Evolutionary conservation across 2,797 vertebrate genomes (phyloP).

Genomic region (Rhinogobio ventralis): DNA sequence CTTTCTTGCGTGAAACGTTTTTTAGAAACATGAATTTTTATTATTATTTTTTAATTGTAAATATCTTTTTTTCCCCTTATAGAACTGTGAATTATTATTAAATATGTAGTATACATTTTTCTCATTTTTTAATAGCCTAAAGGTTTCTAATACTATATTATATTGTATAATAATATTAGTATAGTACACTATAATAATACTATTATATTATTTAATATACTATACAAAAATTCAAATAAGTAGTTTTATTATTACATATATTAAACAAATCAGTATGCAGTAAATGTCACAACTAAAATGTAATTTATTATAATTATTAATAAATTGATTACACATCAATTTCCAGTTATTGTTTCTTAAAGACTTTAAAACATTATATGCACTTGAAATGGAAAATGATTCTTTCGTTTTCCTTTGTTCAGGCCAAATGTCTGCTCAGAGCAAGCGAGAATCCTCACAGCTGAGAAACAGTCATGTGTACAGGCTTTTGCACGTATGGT

Average conservation of each 20-base stretch:
- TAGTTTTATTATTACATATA: not conserved
- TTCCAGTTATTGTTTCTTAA: not conserved
- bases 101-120: not conserved
- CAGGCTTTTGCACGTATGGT: conserved; percentile 66
- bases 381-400: not conserved
- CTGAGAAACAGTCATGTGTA: conserved; percentile 72
- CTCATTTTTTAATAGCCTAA: not conserved
- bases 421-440: conserved; percentile 81
- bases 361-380: not conserved
- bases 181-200: no score
- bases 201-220: not conserved
- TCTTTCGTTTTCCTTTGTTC: not conserved
- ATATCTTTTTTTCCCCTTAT: not conserved
- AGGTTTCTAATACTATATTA: not conserved
- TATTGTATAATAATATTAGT: not conserved
- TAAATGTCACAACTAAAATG: not conserved
- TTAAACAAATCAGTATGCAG: not conserved
- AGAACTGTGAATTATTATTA: not conserved
- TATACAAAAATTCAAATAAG: not conserved
- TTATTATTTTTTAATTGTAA: not conserved
- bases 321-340: not conserved
- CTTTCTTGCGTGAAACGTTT: not conserved
- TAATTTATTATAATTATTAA: not conserved
- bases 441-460: conserved; percentile 69
- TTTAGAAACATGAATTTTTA: not conserved